These are phyloP conservation scores for Peromyscus californicus DNA, from an alignment of 2,113 vertebrate genomes.

Conservation along the genomic window DNA sequence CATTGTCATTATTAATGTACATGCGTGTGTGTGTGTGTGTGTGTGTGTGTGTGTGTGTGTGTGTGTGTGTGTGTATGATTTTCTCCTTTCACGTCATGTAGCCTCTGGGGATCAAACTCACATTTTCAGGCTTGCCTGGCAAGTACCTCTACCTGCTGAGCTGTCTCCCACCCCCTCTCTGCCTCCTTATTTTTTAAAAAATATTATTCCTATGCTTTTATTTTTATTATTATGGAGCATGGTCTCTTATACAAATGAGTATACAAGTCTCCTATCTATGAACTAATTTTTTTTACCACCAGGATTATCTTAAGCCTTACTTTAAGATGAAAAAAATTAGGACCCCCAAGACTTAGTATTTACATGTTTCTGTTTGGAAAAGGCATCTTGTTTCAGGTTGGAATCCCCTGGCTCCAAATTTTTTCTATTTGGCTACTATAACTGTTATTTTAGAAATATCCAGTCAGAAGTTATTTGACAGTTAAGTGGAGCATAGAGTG, in stretches of 20 bases:
- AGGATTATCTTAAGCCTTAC: constrained; percentile 18
- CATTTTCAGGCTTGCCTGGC: background rate
- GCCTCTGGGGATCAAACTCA: background rate
- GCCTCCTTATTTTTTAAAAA: constrained; percentile 14
- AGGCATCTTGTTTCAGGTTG: constrained; percentile 41
- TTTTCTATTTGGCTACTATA: background rate
- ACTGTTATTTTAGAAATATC: background rate
- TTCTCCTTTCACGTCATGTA: background rate
- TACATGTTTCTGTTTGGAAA: background rate
- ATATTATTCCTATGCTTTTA: background rate
- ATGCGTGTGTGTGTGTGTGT: background rate
- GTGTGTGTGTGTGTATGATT: background rate
- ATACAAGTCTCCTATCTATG: background rate
- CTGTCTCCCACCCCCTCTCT: too few species aligned
- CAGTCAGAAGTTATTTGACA: constrained; percentile 42
- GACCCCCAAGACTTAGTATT: constrained; percentile 2
- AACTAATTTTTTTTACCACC: constrained; percentile 23
- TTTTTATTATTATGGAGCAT: constrained; percentile 47
- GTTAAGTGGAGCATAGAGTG: constrained; percentile 48
- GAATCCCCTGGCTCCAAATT: background rate
- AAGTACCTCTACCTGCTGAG: background rate
- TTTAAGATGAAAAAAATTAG: background rate
- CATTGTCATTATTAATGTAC: background rate
- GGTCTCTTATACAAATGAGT: constrained; percentile 13
- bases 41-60: background rate